Conservation (phyloP, 2,113 vertebrate species). For the Oncorhynchus gorbuscha region DNA sequence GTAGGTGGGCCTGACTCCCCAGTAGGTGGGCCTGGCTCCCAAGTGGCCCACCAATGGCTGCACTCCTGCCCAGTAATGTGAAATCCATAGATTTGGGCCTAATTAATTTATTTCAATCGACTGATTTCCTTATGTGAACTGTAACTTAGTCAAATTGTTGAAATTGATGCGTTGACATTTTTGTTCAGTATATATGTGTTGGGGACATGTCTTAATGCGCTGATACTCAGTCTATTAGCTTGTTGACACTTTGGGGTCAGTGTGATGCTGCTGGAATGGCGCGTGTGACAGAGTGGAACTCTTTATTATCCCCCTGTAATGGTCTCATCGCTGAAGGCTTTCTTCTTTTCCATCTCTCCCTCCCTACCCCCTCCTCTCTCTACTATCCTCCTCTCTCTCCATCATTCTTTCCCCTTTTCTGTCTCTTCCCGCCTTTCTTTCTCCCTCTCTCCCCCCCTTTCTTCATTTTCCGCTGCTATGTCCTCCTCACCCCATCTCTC, state of each 20-base stretch:
- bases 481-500: background rate
- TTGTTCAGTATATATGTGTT: conserved; percentile 8
- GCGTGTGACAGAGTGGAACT: conserved; percentile 75
- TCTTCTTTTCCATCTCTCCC: conserved; percentile 7
- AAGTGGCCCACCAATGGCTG: too few relatives aligned
- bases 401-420: conserved; percentile 9
- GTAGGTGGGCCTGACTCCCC: too few relatives aligned
- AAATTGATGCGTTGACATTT: too few relatives aligned
- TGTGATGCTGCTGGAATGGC: conserved; percentile 69
- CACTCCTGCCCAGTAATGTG: too few relatives aligned
- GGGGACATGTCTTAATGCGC: conserved; percentile 60
- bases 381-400: conserved; percentile 42
- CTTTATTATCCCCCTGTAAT: conserved; percentile 63
- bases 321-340: conserved; percentile 69
- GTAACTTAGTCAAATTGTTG: too few relatives aligned
- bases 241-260: conserved; percentile 79
- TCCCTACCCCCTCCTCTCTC: background rate
- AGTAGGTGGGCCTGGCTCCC: too few relatives aligned
- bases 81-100: too few relatives aligned
- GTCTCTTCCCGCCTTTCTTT: background rate
- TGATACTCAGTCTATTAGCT: conserved; percentile 72
- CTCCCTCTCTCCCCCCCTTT: background rate
- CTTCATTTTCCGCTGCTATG: background rate
- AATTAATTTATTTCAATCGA: too few relatives aligned
- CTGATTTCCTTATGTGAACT: too few relatives aligned